phyloP scores from a whole-genome alignment of 2,888 invertebrate genomes.

The Anagyrus pseudococci region DNA sequence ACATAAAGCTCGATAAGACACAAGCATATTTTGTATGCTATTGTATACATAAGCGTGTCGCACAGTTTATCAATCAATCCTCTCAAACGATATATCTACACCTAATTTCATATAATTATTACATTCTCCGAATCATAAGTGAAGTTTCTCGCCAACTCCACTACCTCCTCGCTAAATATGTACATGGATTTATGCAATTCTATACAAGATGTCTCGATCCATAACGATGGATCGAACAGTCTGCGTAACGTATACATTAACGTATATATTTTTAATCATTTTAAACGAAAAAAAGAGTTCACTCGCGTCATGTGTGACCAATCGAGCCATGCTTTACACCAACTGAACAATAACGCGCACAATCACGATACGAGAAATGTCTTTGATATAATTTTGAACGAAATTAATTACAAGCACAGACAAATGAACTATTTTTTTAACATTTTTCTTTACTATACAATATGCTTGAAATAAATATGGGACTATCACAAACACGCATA shows the following conservation, averaged over 20 bases:
- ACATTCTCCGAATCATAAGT: conserved; percentile 15
- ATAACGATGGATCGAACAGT: conserved; percentile 17
- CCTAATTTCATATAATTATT: conserved; percentile 20
- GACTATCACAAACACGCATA: conserved; percentile 52
- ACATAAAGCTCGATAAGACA: background rate
- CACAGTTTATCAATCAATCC: conserved; percentile 29
- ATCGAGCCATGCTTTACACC: conserved; percentile 44
- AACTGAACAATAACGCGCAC: conserved; percentile 47
- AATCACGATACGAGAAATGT: conserved; percentile 23
- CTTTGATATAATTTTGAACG: conserved; percentile 15
- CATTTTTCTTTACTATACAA: conserved; percentile 25
- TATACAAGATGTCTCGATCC: conserved; percentile 19
- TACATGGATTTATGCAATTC: conserved; percentile 27
- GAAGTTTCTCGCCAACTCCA: conserved; percentile 12
- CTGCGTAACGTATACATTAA: conserved; percentile 21
- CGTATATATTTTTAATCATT: conserved; percentile 16
- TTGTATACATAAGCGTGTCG: conserved; percentile 5
- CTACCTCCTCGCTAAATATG: conserved; percentile 8
- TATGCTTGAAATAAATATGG: conserved; percentile 55
- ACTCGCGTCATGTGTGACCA: conserved; percentile 40
- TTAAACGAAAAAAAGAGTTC: conserved; percentile 21
- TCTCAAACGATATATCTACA: conserved; percentile 31
- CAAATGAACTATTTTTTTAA: conserved; percentile 14
- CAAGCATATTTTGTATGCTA: too few relatives aligned
- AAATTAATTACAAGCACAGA: conserved; percentile 26